Evolutionary conservation across 2,797 vertebrate species (phyloP), one percentile per base, ranked within the genome.

Genomic region (Coracias cyanogaster): DNA sequence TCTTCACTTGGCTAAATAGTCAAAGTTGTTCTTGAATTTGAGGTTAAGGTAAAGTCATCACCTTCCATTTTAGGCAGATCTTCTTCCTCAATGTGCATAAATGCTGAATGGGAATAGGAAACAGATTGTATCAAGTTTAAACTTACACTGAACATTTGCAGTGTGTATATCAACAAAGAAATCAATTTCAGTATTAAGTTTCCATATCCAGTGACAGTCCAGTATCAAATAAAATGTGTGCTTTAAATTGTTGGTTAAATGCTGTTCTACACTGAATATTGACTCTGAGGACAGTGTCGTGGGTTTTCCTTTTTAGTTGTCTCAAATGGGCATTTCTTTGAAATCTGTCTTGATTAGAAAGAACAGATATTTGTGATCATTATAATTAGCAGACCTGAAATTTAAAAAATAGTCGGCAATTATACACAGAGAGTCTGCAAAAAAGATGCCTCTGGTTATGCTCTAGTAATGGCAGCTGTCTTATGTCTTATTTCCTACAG

Each of bases 371-470:
- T 66, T 86, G 14, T 82, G 10, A 21, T 74, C 16, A 10, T 60
- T 60, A 37, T 52, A 52, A 49, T 58, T 69, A 48, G 12, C 31
- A 24, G 8, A 60, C 7, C 19, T 35, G 29, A 69, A 91, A 78
- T 43, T 1, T 2, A 58, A 66, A 72, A 71, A 64, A 45, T 11
- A 65, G 8, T 24, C 19, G 43, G 10, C 15, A 16, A 24, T 41
- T 37, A 61, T 79, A 19, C 7, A 19, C 9, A 0, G 0, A 12
- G 3, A 57, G 31, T 67, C 26, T 79, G 14, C 10, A 57, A 49
- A 66, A 4, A 49, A 4, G 10, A 28, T 48, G 19, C 19, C 11
- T 87, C 66, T 62, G 16, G 4, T 71, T 76, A 16, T 28, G 20
- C 10, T 48, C 7, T 6, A 18, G 5, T 33, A 80, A 26, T 21